Evolutionary conservation across 2,113 vertebrate genomes (phyloP).

Genomic region (Sinosuthora webbiana): DNA sequence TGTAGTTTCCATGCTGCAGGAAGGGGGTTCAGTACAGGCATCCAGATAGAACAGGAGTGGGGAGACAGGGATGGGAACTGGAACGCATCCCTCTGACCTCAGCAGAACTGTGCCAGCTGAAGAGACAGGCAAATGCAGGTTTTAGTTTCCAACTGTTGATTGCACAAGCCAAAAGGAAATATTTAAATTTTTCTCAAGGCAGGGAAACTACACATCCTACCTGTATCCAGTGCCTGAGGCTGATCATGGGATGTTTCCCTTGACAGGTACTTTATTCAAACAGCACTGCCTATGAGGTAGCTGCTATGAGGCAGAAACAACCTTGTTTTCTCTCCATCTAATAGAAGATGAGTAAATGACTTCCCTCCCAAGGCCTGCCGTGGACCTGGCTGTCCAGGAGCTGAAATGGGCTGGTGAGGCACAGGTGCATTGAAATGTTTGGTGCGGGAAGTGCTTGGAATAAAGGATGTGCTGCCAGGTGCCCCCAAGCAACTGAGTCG

Average conservation of each 20-base stretch:
- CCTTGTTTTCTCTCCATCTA: not conserved
- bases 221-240: not conserved
- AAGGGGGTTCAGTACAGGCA: not conserved
- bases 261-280: not conserved
- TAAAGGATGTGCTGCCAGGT: not conserved
- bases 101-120: not conserved
- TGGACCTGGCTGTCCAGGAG: fast-evolving
- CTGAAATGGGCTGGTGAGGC: not conserved
- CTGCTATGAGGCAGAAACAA: not conserved
- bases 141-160: not conserved
- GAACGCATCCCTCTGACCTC: not conserved
- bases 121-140: not conserved
- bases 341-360: not conserved
- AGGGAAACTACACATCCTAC: not conserved
- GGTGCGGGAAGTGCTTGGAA: not conserved
- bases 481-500: fast-evolving
- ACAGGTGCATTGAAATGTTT: not conserved
- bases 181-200: not conserved
- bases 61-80: not conserved
- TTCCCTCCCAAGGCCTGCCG: not conserved
- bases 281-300: not conserved
- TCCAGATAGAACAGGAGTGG: not conserved
- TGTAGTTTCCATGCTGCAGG: not conserved
- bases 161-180: not conserved
- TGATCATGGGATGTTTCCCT: not conserved